Conservation (phyloP, 2,888 invertebrate species). For the Aphelenchoides bicaudatus region DNA sequence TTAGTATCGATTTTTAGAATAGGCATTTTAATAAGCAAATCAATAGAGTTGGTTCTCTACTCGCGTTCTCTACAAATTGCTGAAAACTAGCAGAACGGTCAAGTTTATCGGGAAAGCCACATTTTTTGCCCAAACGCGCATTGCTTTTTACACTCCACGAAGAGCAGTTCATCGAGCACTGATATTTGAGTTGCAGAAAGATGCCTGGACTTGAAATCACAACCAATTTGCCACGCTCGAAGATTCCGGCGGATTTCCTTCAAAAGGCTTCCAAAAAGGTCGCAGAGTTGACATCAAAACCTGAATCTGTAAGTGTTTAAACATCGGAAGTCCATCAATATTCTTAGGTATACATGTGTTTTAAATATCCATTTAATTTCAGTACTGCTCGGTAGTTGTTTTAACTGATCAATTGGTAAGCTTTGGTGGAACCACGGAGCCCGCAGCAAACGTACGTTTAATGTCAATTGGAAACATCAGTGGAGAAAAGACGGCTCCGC, state of each 20-base stretch:
- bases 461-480: constrained; percentile 7
- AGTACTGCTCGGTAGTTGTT: constrained; percentile 6
- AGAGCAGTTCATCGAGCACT: constrained; percentile 5
- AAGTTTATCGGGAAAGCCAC: background rate
- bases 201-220: constrained; percentile 13
- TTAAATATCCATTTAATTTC: constrained; percentile 3
- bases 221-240: background rate
- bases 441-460: background rate
- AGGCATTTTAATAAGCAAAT: constrained; percentile 25
- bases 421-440: constrained; percentile 1
- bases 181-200: background rate
- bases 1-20: constrained; percentile 27
- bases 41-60: background rate
- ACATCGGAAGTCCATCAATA: background rate
- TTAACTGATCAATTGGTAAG: background rate
- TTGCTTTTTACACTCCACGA: background rate
- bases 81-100: background rate
- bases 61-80: background rate
- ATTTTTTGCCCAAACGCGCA: background rate
- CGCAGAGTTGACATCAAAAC: constrained; percentile 9
- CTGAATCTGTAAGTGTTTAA: background rate
- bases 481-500: background rate
- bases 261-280: background rate
- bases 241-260: constrained; percentile 12
- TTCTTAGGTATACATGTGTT: too few relatives aligned